Evolutionary conservation across 2,113 vertebrate genomes (phyloP).

Genomic region (Thamnophis sirtalis): DNA sequence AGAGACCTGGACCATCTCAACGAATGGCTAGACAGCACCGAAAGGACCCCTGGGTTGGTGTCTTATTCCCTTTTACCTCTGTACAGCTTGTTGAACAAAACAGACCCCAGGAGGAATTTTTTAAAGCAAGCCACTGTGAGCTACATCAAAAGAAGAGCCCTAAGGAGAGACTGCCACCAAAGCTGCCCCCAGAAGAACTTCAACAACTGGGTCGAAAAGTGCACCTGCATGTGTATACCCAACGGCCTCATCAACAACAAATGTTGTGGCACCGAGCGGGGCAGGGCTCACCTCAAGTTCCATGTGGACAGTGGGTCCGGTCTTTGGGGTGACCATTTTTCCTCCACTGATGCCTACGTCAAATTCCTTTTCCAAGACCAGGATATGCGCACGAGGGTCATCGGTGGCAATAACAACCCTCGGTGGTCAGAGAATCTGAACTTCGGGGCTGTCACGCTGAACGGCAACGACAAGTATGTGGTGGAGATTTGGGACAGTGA

Average conservation of each 20-base stretch:
- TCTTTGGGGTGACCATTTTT: slow-evolving; percentile 73
- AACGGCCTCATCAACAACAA: slow-evolving; percentile 42
- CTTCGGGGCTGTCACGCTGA: slow-evolving; percentile 56
- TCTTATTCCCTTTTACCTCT: slow-evolving; percentile 71
- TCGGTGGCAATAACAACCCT: slow-evolving; percentile 69
- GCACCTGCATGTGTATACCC: slow-evolving; percentile 70
- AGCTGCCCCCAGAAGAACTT: slow-evolving; percentile 48
- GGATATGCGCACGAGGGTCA: slow-evolving; percentile 40
- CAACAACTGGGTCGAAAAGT: slow-evolving; percentile 52
- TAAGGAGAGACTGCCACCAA: slow-evolving; percentile 36
- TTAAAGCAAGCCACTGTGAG: slow-evolving; percentile 62
- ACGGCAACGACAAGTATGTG: not conserved
- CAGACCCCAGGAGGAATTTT: slow-evolving; percentile 39
- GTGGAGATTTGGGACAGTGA: slow-evolving; percentile 80
- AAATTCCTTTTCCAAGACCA: slow-evolving; percentile 46
- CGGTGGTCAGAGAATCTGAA: slow-evolving; percentile 57
- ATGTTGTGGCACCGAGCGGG: slow-evolving; percentile 71
- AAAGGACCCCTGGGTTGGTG: slow-evolving; percentile 67
- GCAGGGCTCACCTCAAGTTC: slow-evolving; percentile 65
- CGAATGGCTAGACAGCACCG: slow-evolving; percentile 69
- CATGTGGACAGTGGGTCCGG: slow-evolving; percentile 40
- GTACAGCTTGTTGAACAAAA: slow-evolving; percentile 64
- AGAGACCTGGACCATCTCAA: slow-evolving; percentile 64
- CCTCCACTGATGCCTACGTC: slow-evolving; percentile 71
- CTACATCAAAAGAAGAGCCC: slow-evolving; percentile 47